Evolutionary conservation across 2,888 invertebrate genomes (phyloP).

Genomic region (Macaria notata): DNA sequence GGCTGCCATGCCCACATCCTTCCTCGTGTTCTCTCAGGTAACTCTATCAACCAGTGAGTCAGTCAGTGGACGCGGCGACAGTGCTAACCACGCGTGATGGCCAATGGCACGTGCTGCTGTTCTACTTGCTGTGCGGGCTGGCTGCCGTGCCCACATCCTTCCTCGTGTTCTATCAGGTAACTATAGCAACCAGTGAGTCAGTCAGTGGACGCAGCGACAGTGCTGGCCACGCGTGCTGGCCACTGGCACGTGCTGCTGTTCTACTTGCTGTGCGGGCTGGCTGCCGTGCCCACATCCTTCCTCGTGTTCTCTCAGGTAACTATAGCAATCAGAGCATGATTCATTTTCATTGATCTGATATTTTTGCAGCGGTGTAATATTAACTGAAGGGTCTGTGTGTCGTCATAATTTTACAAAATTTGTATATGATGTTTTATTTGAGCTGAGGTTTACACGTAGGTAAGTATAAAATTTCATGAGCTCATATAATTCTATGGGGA

Average conservation of each 20-base stretch:
- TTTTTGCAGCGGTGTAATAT: too few species aligned
- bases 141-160: constrained; percentile 86
- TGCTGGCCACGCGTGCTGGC: constrained; percentile 84
- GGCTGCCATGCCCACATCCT: constrained; percentile 85
- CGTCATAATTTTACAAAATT: too few species aligned
- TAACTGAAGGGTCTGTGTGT: too few species aligned
- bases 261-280: constrained; percentile 84
- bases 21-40: constrained; percentile 86
- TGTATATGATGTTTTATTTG: too few species aligned
- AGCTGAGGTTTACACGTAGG: too few species aligned
- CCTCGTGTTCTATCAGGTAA: constrained; percentile 85
- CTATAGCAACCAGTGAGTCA: constrained; percentile 43
- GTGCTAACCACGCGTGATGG: constrained; percentile 84
- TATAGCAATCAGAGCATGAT: too few species aligned
- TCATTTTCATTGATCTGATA: too few species aligned
- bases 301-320: constrained; percentile 85
- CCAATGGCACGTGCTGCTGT: constrained; percentile 84
- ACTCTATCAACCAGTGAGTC: constrained; percentile 42
- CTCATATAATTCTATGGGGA: too few species aligned
- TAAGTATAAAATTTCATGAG: too few species aligned
- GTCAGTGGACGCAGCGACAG: constrained; percentile 82
- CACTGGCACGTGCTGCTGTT: constrained; percentile 84
- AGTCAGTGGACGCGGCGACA: constrained; percentile 82
- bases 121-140: constrained; percentile 84
- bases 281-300: constrained; percentile 85